Evolutionary conservation across 1,140 invertebrate genomes (phyloP).

Genomic region (Drosophila bocqueti): DNA sequence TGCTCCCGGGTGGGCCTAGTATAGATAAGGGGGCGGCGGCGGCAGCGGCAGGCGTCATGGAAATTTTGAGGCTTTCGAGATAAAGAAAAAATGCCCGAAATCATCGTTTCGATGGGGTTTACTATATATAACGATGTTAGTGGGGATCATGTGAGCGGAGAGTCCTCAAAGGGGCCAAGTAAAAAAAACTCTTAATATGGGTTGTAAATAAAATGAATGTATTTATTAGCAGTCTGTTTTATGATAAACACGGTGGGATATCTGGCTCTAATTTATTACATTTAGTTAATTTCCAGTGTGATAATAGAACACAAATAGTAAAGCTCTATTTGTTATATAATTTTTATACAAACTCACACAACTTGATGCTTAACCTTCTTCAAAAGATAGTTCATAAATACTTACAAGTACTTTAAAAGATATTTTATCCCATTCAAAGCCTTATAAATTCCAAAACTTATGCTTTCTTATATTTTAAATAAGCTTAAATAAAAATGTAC

Average conservation of each 20-base stretch:
- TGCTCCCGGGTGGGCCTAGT: slow-evolving; percentile 4
- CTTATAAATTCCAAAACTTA: too few species aligned
- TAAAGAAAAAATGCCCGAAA: slow-evolving; percentile 18
- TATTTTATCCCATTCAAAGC: not conserved
- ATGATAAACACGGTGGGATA: too few species aligned
- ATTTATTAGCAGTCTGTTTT: not conserved
- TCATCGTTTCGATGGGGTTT: slow-evolving; percentile 10
- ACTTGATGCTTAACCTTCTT: too few species aligned
- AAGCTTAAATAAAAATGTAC: not conserved
- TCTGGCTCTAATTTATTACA: not conserved
- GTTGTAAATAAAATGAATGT: not conserved
- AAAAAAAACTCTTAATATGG: not conserved
- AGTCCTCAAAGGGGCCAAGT: not conserved
- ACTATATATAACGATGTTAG: not conserved
- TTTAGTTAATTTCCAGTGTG: not conserved
- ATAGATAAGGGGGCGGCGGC: slow-evolving; percentile 15
- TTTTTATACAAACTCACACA: not conserved
- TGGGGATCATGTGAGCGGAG: not conserved
- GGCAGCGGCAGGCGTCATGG: slow-evolving; percentile 33
- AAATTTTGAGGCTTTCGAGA: slow-evolving; percentile 29
- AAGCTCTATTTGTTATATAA: not conserved
- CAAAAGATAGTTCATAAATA: too few species aligned
- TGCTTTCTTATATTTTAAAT: too few species aligned
- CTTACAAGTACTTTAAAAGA: not conserved
- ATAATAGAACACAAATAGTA: not conserved